Evolutionary conservation across 2,797 vertebrate species (phyloP).

Genomic region (Cryptoprocta ferox): DNA sequence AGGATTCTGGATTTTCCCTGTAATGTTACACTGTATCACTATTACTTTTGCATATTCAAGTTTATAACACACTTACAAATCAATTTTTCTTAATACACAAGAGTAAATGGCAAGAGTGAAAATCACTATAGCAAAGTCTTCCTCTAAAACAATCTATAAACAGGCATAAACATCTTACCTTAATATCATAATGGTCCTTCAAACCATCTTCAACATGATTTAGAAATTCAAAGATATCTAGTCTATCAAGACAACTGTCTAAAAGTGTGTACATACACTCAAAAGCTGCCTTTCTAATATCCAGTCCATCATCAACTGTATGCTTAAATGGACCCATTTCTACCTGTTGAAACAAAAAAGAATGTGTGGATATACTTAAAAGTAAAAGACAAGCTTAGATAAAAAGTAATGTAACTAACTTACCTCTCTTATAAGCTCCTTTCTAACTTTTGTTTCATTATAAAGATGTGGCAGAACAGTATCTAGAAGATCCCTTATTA

Average conservation of each 20-base stretch:
- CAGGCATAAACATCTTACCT: slow-evolving; percentile 87
- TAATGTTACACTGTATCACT: not conserved
- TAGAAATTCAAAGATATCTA: slow-evolving; percentile 96
- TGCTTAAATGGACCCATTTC: slow-evolving; percentile 97
- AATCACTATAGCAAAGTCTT: not conserved
- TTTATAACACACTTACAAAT: not conserved
- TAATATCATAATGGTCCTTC: slow-evolving; percentile 96
- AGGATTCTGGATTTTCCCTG: not conserved
- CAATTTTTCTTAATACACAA: not conserved
- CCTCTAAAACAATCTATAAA: slow-evolving; percentile 52
- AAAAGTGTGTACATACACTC: slow-evolving; percentile 96
- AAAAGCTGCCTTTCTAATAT: slow-evolving; percentile 95
- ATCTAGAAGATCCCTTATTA: slow-evolving; percentile 94
- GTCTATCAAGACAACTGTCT: slow-evolving; percentile 94
- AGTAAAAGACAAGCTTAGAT: slow-evolving; percentile 11
- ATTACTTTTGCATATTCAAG: not conserved
- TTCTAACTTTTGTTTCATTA: slow-evolving; percentile 96
- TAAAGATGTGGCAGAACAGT: slow-evolving; percentile 95
- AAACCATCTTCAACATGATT: slow-evolving; percentile 96
- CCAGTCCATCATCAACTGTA: slow-evolving; percentile 94
- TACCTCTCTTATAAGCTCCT: slow-evolving; percentile 95
- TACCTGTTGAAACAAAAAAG: slow-evolving; percentile 87
- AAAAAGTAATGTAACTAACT: slow-evolving; percentile 18
- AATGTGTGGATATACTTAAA: not conserved
- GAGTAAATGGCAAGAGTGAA: slow-evolving; percentile 8